Conservation (phyloP, 1,140 invertebrate species). For the Bombus superbus region DNA sequence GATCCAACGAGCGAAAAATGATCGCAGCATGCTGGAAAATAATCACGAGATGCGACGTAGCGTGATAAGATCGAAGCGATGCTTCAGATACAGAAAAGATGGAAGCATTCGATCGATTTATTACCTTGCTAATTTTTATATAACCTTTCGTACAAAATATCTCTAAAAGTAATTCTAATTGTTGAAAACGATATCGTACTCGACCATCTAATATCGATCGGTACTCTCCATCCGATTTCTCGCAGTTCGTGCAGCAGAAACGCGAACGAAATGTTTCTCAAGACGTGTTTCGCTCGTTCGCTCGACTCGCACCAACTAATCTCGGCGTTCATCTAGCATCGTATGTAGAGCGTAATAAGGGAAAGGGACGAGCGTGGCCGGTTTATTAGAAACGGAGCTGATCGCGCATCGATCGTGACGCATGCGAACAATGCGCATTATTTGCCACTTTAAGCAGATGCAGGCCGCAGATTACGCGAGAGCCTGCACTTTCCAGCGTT, state of each 20-base stretch:
- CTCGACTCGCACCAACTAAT: constrained; percentile 45
- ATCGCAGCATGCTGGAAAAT: no score
- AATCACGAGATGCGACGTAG: no score
- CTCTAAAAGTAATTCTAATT: neutral
- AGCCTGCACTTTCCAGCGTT: neutral
- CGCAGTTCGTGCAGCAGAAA: neutral
- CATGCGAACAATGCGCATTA: constrained; percentile 68
- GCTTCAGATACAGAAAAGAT: no score
- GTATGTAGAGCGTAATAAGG: constrained; percentile 56
- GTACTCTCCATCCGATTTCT: neutral
- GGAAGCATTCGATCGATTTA: no score
- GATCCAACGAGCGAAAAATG: neutral
- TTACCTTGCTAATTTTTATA: no score
- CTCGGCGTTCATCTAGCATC: constrained; percentile 35
- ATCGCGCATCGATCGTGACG: constrained; percentile 67
- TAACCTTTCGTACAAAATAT: no score
- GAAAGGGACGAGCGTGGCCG: constrained; percentile 50
- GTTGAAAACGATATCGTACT: neutral
- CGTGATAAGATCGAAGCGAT: no score
- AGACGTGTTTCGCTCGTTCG: constrained; percentile 51
- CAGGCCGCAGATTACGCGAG: constrained; percentile 4
- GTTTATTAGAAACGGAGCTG: constrained; percentile 65
- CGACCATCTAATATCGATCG: neutral
- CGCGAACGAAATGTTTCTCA: constrained; percentile 49
- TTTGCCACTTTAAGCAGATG: constrained; percentile 25